phyloP scores from a whole-genome alignment of 2,888 invertebrate genomes.

The Netelia virgata region DNA sequence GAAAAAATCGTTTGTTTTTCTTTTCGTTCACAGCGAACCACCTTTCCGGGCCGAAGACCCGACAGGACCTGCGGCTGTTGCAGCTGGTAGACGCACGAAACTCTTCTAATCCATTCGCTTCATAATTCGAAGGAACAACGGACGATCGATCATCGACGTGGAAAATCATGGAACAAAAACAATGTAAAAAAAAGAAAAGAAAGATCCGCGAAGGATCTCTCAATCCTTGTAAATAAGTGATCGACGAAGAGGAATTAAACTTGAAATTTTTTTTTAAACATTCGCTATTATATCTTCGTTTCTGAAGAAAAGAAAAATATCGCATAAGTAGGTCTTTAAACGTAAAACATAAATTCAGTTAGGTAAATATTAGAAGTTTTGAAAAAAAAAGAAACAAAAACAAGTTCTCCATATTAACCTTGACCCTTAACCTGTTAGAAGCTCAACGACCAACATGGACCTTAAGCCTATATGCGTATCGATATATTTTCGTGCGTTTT shows the following conservation, averaged over 20 bases:
- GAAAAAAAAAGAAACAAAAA: too few relatives aligned
- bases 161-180: background rate
- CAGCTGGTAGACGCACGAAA: constrained; percentile 58
- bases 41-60: constrained; percentile 61
- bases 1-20: constrained; percentile 21
- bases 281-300: background rate
- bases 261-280: background rate
- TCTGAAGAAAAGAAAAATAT: too few relatives aligned
- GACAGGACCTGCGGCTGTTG: constrained; percentile 54
- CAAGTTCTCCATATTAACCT: too few relatives aligned
- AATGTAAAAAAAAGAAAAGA: constrained; percentile 13
- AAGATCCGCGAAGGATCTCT: constrained; percentile 22
- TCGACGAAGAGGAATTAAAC: constrained; percentile 6
- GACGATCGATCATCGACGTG: background rate
- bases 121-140: background rate
- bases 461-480: too few relatives aligned
- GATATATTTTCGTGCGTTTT: too few relatives aligned
- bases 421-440: too few relatives aligned
- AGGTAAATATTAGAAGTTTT: too few relatives aligned
- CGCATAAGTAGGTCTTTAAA: too few relatives aligned
- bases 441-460: too few relatives aligned
- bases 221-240: constrained; percentile 48
- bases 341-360: too few relatives aligned
- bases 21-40: constrained; percentile 65
- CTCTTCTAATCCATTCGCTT: constrained; percentile 57